These are phyloP conservation scores for Biston betularia DNA, from an alignment of 2,888 invertebrate genomes.

Conservation along the genomic window DNA sequence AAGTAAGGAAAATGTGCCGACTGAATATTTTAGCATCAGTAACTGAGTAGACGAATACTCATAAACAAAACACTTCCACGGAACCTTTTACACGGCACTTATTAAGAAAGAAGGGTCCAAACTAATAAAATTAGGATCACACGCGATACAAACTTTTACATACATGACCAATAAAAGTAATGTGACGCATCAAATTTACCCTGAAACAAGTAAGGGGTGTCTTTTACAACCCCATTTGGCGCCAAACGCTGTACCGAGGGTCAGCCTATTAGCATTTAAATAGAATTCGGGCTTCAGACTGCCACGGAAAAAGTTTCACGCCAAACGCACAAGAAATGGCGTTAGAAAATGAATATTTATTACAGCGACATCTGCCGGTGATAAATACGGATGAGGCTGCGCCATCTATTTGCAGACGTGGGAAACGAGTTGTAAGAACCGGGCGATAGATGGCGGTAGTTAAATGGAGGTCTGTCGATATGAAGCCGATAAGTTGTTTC, in stretches of 20 bases:
- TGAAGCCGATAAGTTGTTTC: not conserved
- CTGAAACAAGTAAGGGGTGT: conserved; percentile 45
- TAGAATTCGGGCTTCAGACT: conserved; percentile 50
- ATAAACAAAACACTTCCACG: conserved; percentile 11
- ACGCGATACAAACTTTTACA: conserved; percentile 43
- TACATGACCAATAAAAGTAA: conserved; percentile 48
- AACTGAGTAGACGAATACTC: not conserved
- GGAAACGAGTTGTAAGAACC: conserved; percentile 18
- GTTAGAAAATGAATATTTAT: conserved; percentile 36
- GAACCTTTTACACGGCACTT: conserved; percentile 25
- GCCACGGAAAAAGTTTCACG: conserved; percentile 30
- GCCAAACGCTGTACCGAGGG: conserved; percentile 50
- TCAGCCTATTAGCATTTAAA: conserved; percentile 66
- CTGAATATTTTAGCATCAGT: not conserved
- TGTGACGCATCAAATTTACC: conserved; percentile 44
- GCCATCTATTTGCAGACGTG: conserved; percentile 40
- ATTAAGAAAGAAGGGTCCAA: conserved; percentile 35
- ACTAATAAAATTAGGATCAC: conserved; percentile 45
- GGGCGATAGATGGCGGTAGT: conserved; percentile 40
- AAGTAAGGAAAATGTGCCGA: not conserved
- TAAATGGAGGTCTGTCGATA: conserved; percentile 2
- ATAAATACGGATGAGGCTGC: conserved; percentile 28
- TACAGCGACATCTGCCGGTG: conserved; percentile 30
- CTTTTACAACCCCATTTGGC: conserved; percentile 47
- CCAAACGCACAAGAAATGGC: conserved; percentile 33